A percentile compares a stretch with the other conserved stretches of the same genome.
Evolutionary conservation across 35 echinoderm and acorn worm species (phyloP).

Genomic region (Antedon bifida): DNA sequence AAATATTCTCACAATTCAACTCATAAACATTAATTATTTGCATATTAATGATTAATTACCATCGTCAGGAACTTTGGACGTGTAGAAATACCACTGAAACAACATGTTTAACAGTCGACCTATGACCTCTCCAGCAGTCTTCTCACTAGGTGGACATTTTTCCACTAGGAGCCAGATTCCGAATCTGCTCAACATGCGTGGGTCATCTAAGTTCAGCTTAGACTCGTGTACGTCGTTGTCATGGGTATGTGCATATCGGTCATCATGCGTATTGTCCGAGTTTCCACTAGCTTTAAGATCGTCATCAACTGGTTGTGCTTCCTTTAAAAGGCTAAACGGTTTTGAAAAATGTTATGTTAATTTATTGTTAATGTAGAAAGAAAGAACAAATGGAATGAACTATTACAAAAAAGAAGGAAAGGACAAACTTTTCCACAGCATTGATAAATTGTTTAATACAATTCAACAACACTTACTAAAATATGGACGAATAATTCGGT

Average conservation of each 20-base stretch:
- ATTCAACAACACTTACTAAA: no score
- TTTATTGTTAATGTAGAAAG: no score
- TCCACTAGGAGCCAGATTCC: conserved; percentile 94
- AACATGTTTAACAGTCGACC: conserved; percentile 89
- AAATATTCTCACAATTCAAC: no score
- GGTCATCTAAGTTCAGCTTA: conserved; percentile 30
- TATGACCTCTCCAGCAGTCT: conserved; percentile 61
- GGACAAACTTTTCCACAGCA: no score
- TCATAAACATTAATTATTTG: no score
- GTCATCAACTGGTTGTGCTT: conserved; percentile 25
- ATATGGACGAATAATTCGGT: no score
- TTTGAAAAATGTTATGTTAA: no score
- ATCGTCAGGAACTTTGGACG: conserved; percentile 7
- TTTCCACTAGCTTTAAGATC: background rate
- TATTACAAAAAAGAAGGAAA: no score
- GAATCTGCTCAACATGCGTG: conserved; percentile 62
- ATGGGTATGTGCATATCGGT: background rate
- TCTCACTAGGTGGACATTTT: conserved; percentile 81
- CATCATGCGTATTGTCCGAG: background rate
- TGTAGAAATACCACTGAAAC: conserved; percentile 96
- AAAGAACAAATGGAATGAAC: no score
- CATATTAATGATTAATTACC: background rate
- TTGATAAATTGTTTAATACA: no score
- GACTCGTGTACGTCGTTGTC: conserved; percentile 60
- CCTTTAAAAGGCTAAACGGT: conserved; percentile 38